Evolutionary conservation across 2,888 invertebrate species (phyloP).

Genomic region (Chaitophorus viminalis): DNA sequence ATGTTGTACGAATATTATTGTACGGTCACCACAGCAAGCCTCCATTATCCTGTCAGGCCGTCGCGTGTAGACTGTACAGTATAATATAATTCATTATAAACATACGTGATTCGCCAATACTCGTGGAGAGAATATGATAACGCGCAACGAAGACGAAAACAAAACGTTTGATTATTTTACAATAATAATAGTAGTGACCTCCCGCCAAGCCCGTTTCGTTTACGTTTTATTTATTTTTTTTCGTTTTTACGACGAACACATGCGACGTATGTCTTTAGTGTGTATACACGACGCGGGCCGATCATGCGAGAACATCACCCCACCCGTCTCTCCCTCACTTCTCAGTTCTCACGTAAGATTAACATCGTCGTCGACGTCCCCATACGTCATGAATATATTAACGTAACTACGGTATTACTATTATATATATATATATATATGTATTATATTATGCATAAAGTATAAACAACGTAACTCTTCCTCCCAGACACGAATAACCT

Average conservation of each 20-base stretch:
- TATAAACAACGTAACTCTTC: not conserved
- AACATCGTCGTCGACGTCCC: not conserved
- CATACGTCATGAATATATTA: not conserved
- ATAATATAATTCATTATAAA: too few relatives aligned
- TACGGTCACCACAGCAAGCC: not conserved
- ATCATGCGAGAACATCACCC: not conserved
- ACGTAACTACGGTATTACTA: not conserved
- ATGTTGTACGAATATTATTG: not conserved
- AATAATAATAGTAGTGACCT: slow-evolving; percentile 2
- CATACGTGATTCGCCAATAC: too few relatives aligned
- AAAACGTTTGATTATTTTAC: slow-evolving; percentile 6
- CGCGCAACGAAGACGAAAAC: not conserved
- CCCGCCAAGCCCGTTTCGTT: not conserved
- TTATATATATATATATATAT: not conserved
- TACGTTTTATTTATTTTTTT: slow-evolving; percentile 2
- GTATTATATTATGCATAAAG: not conserved
- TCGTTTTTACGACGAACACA: slow-evolving; percentile 28
- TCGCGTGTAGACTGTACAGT: not conserved
- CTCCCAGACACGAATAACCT: not conserved
- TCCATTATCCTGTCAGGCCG: not conserved
- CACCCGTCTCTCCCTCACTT: not conserved
- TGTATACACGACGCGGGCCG: not conserved
- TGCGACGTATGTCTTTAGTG: not conserved
- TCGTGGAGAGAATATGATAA: not conserved
- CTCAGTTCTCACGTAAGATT: not conserved